Base-by-base conservation (phyloP, 2,113 vertebrate genomes). In the Nerophis lumbriciformis region DNA sequence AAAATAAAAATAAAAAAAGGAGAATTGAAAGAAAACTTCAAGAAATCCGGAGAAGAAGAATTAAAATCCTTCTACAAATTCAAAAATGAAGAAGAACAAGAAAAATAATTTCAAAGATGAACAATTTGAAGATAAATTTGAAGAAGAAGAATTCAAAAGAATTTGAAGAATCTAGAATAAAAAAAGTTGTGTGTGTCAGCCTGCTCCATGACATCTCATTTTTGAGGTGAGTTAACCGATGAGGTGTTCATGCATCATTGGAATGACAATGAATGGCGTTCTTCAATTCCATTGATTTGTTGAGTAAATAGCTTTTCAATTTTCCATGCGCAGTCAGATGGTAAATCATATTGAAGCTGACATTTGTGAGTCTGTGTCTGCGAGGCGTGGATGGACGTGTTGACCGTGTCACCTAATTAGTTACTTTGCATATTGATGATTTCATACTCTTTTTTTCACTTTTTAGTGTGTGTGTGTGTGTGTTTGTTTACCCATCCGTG, bases 391-490 rank as follows among this genome's bases (percentile, higher is more conserved):
- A 73, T 48, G 11, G 49, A 50, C 39, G 70, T 45, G 62, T 75
- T 74, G 78, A 76, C 67, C 52, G 52, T 82, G 85, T 83, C 76
- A 77, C 77, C 66, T 83, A 83, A 86, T 85, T 81, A 86, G 80
- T 71, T 85, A 71, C 68, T 86, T 88, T 87, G 83, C 86, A 88
- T 88, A 82, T 82, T 87, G 83, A 85, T 83, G 78, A 78, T 69
- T 72, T 45, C 15, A 19, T 78, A 73, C 67, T 50, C 49, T 48
- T 66, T 81, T 59, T 66, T 68, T 54, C 28, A 28, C 1, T 28
- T 28, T 28, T 28, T 28, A 28, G 28, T 28, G 63, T 55, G 5
- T 48, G 13, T 54, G 62, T 66, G 66, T 57, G 13, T 56, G 62
- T 66, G 66, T 72, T 66, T 78, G 80, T 79, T 78, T 71, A 74